Evolutionary conservation across 1,140 invertebrate genomes (phyloP), one percentile per base, ranked within the genome.

Genomic region (Dreissena polymorpha): DNA sequence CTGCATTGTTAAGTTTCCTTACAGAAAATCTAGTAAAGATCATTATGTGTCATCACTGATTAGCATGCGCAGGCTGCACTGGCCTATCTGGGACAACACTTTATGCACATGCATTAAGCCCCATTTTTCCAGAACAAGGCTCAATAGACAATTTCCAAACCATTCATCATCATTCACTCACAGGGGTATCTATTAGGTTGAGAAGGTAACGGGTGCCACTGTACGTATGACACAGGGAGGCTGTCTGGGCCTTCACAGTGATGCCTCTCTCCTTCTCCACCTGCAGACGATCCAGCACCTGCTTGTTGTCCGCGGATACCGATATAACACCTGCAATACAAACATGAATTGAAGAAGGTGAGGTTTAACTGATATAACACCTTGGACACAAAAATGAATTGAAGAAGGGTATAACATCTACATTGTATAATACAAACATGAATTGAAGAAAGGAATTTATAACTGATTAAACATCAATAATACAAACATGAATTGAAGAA

Each of bases 241-340:
- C 98, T 23, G 98, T 98, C 90, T 99, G 98, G 16, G 99, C 98
- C 94, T 99, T 99, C 0, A 99, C 98, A 23, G 99, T 99, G 23
- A 99, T 99, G 7, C 99, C 98, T 90, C 92, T 84, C 92, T 99
- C 98, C 89, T 96, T 94, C 94, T 99, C 99, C 5, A 99, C 98
- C 93, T 96, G 94, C 13, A 96, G 88, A 92, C 96, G 97, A 92
- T 99, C 98, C 29, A 99, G 91, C 60, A 98, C 95, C 94, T 99
- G 98, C 93, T 93, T 95, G 94, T 90, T 93, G 25, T 91, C 89
- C 29, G 27, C 71, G 18, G 96, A 95, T 49, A 93, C 93, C 88
- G 95, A 95, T 75, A 98, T 96, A 0, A 96, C 96, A 29, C 97
- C 94, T 94, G 85, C 25, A 88, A 83, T 14, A 75, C 69, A 57